Conservation (phyloP, 1,140 invertebrate genomes). For the Cryptotermes secundus region DNA sequence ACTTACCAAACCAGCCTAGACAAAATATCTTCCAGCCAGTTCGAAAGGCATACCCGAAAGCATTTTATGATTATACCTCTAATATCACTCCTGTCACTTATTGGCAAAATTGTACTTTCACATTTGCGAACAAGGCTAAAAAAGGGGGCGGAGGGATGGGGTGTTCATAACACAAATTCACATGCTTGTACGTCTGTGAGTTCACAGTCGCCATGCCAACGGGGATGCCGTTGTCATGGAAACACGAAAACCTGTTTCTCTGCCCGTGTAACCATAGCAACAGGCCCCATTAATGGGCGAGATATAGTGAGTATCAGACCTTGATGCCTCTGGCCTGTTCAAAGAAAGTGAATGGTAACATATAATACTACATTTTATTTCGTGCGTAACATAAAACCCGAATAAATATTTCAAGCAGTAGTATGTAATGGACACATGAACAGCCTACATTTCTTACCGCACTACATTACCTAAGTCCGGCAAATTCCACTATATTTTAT, state of each 20-base stretch:
- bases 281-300: not conserved
- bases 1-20: no score
- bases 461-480: no score
- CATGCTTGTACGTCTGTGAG: not conserved
- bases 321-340: not conserved
- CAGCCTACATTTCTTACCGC: no score
- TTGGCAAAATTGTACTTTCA: no score
- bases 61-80: no score
- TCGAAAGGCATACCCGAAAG: no score
- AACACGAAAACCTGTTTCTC: constrained; percentile 14
- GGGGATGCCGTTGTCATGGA: constrained; percentile 4
- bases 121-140: not conserved
- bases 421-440: no score
- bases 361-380: not conserved
- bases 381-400: no score
- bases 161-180: not conserved
- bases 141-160: not conserved
- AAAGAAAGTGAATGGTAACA: not conserved
- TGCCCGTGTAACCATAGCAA: not conserved
- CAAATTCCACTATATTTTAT: no score
- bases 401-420: no score
- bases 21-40: no score
- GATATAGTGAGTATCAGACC: not conserved
- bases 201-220: not conserved
- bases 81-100: no score